Evolutionary conservation across 2,113 vertebrate species (phyloP), one percentile per base, ranked within the genome.

Genomic region (Piaya cayana): DNA sequence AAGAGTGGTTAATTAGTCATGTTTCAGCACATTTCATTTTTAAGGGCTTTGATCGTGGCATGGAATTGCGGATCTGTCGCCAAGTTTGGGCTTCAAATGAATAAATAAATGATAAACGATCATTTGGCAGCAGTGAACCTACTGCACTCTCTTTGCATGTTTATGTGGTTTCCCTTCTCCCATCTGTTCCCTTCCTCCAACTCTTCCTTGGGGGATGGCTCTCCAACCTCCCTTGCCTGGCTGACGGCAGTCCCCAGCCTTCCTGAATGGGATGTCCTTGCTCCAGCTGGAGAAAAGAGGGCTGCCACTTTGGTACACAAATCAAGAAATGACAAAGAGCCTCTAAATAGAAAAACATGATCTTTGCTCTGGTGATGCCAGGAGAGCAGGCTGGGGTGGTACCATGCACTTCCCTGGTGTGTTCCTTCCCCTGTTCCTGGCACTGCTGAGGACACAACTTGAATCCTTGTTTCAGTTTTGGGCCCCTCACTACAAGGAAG

Each of bases 41-140:
- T 47, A 85, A 86, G 82, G 71, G 59, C 85, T 95, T 81, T 96
- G 91, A 83, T 94, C 0, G 0, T 79, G 87, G 84, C 75, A 30
- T 36, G 63, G 79, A 78, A 29, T 26, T 50, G 68, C 36, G 71
- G 90, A 45, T 88, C 59, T 49, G 87, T 77, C 5, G 68, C 94
- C 95, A 94, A 80, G 87, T 81, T 96, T 83, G 92, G 87, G 82
- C 50, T 92, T 93, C 78, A 77, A 50, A 91, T 36, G 82, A 75
- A 94, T 89, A 92, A 96, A 93, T 83, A 95, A 94, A 95, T n/a
- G 71, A 93, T 55, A 86, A 95, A 77, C 0, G 79, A 67, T 95
- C 34, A 11, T 59, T 86, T 90, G 94, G 82, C 95, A 95, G 90
- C 47, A 6, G 2, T 7, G 87, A 82, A 67, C 75, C 90, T 18